phyloP scores from a whole-genome alignment of 37 sponge, comb jelly and placozoan genomes.

The Agelas oroides region DNA sequence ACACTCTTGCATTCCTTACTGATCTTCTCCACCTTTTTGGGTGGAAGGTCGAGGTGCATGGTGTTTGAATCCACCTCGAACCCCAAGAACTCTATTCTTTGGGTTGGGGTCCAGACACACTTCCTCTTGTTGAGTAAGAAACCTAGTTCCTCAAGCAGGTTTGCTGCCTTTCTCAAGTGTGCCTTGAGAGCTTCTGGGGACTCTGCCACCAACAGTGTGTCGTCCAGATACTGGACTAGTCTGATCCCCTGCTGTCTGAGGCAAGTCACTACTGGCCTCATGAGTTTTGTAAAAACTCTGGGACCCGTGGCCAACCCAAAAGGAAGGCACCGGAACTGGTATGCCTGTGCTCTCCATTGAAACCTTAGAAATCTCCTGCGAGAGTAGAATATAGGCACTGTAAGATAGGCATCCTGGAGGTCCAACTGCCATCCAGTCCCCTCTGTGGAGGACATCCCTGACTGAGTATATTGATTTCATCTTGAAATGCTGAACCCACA shows the following conservation, averaged over 20 bases:
- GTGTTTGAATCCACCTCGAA: too few species aligned
- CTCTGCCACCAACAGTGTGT: constrained; percentile 22
- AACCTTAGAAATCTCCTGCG: constrained; percentile 1
- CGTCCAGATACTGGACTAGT: constrained; percentile 29
- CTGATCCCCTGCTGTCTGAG: constrained; percentile 24
- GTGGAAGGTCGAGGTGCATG: too few species aligned
- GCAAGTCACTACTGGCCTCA: constrained; percentile 12
- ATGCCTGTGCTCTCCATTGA: background rate
- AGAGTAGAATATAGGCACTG: background rate
- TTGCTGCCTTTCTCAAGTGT: background rate
- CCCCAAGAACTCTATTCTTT: constrained; percentile 31
- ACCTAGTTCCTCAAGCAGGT: background rate
- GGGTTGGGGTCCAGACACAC: background rate
- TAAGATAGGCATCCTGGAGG: constrained; percentile 25
- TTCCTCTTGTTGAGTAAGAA: constrained; percentile 26
- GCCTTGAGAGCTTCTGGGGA: background rate
- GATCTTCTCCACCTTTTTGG: constrained; percentile 8
- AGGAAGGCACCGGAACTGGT: constrained; percentile 9
- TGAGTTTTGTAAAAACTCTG: constrained; percentile 27
- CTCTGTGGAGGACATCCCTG: background rate
- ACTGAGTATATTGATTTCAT: background rate
- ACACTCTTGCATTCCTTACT: background rate
- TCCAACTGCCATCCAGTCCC: constrained; percentile 13
- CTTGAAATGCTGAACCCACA: constrained; percentile 3
- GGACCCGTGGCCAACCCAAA: constrained; percentile 40